Base-by-base conservation (phyloP, 30 jellyfish, hydroid and myxozoan species). In the Mastigias papua region DNA sequence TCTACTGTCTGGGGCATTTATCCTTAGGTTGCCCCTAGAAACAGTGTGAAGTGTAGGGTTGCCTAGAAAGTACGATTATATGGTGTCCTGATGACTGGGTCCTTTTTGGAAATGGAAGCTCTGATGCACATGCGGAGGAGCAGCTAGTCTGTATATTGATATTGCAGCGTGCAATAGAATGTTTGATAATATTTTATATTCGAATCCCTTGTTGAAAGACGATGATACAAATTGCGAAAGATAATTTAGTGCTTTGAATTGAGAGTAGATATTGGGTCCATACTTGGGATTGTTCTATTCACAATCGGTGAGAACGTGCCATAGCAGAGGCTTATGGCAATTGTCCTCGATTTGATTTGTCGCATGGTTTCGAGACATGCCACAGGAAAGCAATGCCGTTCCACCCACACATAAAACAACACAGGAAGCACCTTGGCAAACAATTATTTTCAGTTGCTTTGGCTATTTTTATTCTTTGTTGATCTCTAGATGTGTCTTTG, bases 381-480 rank as follows among this genome's bases (percentile, higher is more conserved):
- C 74, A 22, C 74, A 63, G 74, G 42, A 63, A 23, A 27, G 32
- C 23, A 26, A 11, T 19, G 3, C 21, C 21, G 21, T 5, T 63
- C 46, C 23, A 19, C 74, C 74, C 74, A 63, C 74, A 26, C 74
- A 4, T n/a, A 5, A 5, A 58, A 8, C 25, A 58, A n/a, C 10
- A 5, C 21, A 22, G 37, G 74, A 63, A 63, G 26, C 74, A 63
- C 74, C 21, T 63, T 63, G 74, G 74, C 74, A 63, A 27, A 51
- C 27, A 51, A 51, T 5, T 51, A 2, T 16, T 51, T 51, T 51
- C 67, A 4, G 17, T 21, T 21, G 25, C 7, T 10, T 51, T 4
- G 17, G 25, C 67, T 51, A 51, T 51, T 51, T 51, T 51, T 51
- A 51, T 51, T 3, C 54, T 37, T 37, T 37, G 54, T 37, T 37